phyloP scores from a whole-genome alignment of 2,113 vertebrate genomes.

The Hemiscyllium ocellatum region DNA sequence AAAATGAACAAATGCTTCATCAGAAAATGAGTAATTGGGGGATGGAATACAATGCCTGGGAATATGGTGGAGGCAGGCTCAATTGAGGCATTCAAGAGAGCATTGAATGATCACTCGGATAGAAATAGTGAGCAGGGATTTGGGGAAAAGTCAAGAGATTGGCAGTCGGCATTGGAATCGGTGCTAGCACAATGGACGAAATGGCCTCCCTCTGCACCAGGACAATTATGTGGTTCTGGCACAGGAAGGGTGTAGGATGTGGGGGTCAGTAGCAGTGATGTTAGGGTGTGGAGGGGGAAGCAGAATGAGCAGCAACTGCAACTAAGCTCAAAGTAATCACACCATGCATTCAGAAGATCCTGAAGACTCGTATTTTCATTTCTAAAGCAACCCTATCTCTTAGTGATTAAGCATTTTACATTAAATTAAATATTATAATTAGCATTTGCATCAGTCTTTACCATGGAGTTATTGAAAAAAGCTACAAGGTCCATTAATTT shows the following conservation, averaged over 20 bases:
- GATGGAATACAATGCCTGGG: no score
- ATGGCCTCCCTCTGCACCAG: no score
- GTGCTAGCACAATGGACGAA: no score
- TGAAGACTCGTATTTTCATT: not conserved
- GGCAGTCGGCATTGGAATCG: no score
- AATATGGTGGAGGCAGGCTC: no score
- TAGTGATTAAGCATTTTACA: conserved; percentile 17
- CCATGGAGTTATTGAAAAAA: conserved; percentile 25
- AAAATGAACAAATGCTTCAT: no score
- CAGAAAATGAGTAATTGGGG: no score
- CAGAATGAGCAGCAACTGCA: not conserved
- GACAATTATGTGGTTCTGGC: not conserved
- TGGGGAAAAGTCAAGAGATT: no score
- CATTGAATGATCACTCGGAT: no score
- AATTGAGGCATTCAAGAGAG: no score
- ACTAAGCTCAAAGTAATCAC: not conserved
- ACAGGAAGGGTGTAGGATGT: not conserved
- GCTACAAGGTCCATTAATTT: conserved; percentile 36
- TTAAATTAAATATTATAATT: conserved; percentile 28
- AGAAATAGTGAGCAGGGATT: no score
- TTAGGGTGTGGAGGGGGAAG: not conserved
- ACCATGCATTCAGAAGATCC: not conserved
- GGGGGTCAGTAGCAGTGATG: not conserved
- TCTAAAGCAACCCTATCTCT: not conserved
- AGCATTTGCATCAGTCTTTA: conserved; percentile 7